These are phyloP conservation scores for Folsomia manolachei DNA, from an alignment of 2,888 invertebrate species.

Conservation along the genomic window DNA sequence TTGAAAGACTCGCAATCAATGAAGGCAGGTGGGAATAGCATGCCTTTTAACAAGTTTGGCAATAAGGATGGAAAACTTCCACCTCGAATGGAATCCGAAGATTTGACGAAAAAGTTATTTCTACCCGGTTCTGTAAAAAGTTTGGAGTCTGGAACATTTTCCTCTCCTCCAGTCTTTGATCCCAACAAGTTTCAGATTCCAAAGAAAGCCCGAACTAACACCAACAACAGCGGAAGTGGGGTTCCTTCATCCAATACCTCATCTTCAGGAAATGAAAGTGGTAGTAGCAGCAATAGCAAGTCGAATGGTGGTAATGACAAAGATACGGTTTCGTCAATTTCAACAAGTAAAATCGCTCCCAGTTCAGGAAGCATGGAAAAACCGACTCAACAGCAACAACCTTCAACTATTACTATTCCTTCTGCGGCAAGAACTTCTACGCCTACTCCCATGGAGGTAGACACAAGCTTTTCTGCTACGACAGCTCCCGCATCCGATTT, in stretches of 20 bases:
- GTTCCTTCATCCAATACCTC: slow-evolving; percentile 14
- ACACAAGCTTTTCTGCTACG: too few relatives aligned
- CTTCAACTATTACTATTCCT: background rate
- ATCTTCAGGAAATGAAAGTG: background rate
- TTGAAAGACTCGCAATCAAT: slow-evolving; percentile 22
- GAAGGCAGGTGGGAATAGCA: slow-evolving; percentile 18
- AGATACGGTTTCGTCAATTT: background rate
- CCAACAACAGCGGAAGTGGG: background rate
- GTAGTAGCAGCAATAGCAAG: background rate
- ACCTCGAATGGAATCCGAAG: slow-evolving; percentile 31
- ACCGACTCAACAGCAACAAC: background rate
- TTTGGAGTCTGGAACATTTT: slow-evolving; percentile 32
- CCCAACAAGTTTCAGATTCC: slow-evolving; percentile 49
- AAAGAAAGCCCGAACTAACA: slow-evolving; percentile 36
- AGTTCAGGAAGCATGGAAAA: background rate
- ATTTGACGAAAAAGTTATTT: slow-evolving; percentile 42
- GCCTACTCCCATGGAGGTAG: slow-evolving; percentile 15
- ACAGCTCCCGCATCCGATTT: slow-evolving; percentile 1
- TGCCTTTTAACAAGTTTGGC: slow-evolving; percentile 21
- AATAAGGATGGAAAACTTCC: slow-evolving; percentile 20
- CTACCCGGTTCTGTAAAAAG: slow-evolving; percentile 37
- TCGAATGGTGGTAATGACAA: background rate
- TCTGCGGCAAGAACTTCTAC: background rate
- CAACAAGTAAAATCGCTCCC: background rate
- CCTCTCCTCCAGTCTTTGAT: slow-evolving; percentile 43